These are phyloP conservation scores for Menidia menidia DNA, from an alignment of 2,797 vertebrate genomes.

Conservation along the genomic window DNA sequence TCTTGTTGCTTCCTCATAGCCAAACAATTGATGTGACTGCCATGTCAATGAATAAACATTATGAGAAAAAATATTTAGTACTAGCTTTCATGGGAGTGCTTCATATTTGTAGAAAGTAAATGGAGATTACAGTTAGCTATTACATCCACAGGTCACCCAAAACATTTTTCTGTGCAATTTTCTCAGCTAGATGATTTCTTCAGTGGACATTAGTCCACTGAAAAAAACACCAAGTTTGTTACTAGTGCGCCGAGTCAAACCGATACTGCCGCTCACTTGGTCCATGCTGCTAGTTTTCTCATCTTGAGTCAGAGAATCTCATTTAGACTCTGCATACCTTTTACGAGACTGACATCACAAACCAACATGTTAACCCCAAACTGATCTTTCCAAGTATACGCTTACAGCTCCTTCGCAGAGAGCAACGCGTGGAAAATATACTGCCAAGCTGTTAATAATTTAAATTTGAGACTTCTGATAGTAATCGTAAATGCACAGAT, in stretches of 20 bases:
- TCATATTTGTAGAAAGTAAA: conserved; percentile 24
- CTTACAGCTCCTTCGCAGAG: conserved; percentile 15
- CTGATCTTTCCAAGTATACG: background rate
- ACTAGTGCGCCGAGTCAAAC: conserved; percentile 65
- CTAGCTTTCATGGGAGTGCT: background rate
- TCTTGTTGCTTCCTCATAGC: background rate
- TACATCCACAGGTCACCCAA: conserved; percentile 47
- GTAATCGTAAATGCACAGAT: background rate
- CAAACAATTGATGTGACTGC: background rate
- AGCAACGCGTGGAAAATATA: background rate
- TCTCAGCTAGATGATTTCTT: conserved; percentile 23
- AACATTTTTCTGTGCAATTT: conserved; percentile 36
- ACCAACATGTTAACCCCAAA: conserved; percentile 37
- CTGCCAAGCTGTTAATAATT: conserved; percentile 12
- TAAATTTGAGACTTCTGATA: conserved; percentile 6
- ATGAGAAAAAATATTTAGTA: background rate
- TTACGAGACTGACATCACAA: conserved; percentile 58
- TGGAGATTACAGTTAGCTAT: conserved; percentile 30
- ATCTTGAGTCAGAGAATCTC: conserved; percentile 75
- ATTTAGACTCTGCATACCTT: conserved; percentile 61
- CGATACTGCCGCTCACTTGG: conserved; percentile 68
- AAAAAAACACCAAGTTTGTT: conserved; percentile 67
- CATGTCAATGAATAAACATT: conserved; percentile 4
- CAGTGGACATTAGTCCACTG: conserved; percentile 60
- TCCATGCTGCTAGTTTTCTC: conserved; percentile 68